Conservation (phyloP, 2,113 vertebrate species). For the Beaufortia kweichowensis region DNA sequence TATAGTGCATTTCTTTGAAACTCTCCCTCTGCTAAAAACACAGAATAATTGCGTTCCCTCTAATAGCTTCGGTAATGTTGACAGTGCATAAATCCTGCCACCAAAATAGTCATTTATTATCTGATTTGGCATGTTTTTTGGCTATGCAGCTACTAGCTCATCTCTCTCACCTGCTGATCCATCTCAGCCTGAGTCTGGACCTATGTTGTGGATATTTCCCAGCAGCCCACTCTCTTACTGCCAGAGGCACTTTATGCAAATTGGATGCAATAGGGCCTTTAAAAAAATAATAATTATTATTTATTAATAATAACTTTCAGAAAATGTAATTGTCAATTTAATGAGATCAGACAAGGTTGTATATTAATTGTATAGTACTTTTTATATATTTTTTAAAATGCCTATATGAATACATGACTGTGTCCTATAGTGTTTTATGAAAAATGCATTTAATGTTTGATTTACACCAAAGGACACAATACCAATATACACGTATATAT, state of each 20-base stretch:
- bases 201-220: constrained; percentile 18
- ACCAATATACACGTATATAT: no score
- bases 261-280: no score
- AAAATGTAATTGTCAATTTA: no score
- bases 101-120: constrained; percentile 79
- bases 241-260: background rate
- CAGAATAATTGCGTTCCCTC: constrained; percentile 76
- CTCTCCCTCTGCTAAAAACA: constrained; percentile 56
- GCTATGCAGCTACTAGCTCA: constrained; percentile 57
- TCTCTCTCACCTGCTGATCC: constrained; percentile 18
- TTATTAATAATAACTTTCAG: no score
- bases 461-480: no score
- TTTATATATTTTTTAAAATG: no score
- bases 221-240: background rate
- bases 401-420: no score
- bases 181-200: constrained; percentile 16
- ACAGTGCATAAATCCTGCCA: constrained; percentile 80
- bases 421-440: no score
- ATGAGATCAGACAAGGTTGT: no score
- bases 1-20: constrained; percentile 43
- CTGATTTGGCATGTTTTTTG: constrained; percentile 75
- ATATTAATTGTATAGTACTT: no score
- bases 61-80: constrained; percentile 80
- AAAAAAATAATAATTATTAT: no score
- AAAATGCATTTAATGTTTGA: no score